Evolutionary conservation across 2,113 vertebrate genomes (phyloP), one percentile per base, ranked within the genome.

Genomic region (Siniperca chuatsi): DNA sequence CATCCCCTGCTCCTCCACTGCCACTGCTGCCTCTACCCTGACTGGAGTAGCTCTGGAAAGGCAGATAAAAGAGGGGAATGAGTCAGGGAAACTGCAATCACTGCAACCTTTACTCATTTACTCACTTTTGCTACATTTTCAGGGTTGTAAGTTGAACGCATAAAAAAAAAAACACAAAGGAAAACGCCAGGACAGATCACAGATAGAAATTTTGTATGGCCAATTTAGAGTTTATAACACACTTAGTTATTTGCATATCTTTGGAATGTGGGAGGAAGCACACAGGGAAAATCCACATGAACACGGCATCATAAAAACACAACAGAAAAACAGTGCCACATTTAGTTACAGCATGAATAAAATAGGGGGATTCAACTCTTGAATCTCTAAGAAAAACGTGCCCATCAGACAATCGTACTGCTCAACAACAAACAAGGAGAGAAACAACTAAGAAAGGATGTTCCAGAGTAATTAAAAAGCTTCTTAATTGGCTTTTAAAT

Each of bases 11-110:
- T 74, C 92, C 92, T 81, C 92, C 90, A 15, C 88, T 83, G 0
- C 91, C 85, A 21, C 86, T 64, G 85, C 70, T 90, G 29, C 93
- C 92, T 91, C 94, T 90, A 73, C 95, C 95, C 92, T 99, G 98
- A 89, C 96, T 90, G 85, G 89, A 98, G 87, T 98, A 99, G 3
- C 94, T 97, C 98, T 99, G 96, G 58, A 75, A 78, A 29, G 61
- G 2, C n/a, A 89, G 83, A 90, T 11, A 82, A 67, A 4, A 46
- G 20, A 48, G 73, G 42, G 12, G n/a, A 64, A 37, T 50, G 42
- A 62, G 48, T 23, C 33, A 8, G 23, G 35, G 7, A 50, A 61
- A 50, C 44, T 48, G 21, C 42, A 65, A 12, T 67, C 42, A 67
- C 64, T 72, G 46, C 29, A 7, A 57, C 8, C 1, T 60, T 71